phyloP scores from a whole-genome alignment of 1,140 invertebrate species.

The Procambarus clarkii region DNA sequence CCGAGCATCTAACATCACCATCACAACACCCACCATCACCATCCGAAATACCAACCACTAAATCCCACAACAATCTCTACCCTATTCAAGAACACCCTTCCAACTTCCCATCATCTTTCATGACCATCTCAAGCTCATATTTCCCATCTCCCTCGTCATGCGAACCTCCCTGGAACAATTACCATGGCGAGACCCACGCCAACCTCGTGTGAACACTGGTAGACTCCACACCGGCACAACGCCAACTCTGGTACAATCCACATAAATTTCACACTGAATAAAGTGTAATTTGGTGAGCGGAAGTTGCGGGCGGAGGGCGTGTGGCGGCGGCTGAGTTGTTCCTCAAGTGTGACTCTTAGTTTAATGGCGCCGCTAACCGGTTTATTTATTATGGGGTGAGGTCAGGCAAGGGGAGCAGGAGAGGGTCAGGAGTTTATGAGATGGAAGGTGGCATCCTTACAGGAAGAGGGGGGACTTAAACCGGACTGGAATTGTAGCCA shows the following conservation, averaged over 20 bases:
- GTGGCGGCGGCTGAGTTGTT: conserved; percentile 1
- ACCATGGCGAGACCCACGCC: too few species aligned
- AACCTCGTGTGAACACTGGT: too few species aligned
- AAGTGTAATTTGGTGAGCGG: conserved; percentile 43
- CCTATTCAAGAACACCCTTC: too few species aligned
- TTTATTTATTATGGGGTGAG: conserved; percentile 42
- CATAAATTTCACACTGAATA: conserved; percentile 32
- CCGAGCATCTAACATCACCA: not conserved
- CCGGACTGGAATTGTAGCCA: too few species aligned
- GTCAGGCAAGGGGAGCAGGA: conserved; percentile 16
- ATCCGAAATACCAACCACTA: not conserved
- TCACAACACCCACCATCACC: not conserved
- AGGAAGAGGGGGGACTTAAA: not conserved
- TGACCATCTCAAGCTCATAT: too few species aligned
- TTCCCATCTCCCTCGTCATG: not conserved
- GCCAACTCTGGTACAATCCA: not conserved
- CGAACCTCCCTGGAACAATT: too few species aligned
- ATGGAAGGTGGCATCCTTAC: not conserved
- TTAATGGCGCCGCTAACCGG: conserved; percentile 45
- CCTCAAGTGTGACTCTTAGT: conserved; percentile 35
- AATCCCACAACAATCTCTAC: not conserved
- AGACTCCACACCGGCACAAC: not conserved
- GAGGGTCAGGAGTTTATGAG: not conserved
- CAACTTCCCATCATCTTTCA: not conserved
- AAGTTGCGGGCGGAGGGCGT: not conserved